Conservation (phyloP, 2,113 vertebrate species). For the Cryptoleucopteryx plumbea region DNA sequence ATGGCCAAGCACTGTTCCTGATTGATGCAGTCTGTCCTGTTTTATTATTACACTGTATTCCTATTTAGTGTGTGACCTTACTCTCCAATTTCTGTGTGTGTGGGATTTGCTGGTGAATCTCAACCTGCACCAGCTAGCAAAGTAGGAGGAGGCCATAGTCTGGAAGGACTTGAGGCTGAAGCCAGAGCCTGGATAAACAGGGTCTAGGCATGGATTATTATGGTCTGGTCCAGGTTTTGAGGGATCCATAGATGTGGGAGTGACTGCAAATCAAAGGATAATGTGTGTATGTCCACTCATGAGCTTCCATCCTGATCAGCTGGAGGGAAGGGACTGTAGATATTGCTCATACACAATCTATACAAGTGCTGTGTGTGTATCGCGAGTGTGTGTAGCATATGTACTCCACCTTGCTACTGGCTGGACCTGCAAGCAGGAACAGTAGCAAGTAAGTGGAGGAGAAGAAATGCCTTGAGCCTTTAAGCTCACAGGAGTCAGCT, state of each 20-base stretch:
- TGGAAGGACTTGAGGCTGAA: neutral
- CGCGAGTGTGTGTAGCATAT: no score
- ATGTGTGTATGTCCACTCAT: neutral
- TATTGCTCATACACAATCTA: no score
- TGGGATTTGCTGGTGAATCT: neutral
- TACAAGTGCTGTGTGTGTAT: neutral
- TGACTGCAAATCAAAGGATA: neutral
- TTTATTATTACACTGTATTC: neutral
- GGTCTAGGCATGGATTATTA: neutral
- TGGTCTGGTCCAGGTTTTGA: neutral
- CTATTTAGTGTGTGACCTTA: neutral
- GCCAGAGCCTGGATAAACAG: neutral
- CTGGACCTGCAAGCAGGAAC: neutral
- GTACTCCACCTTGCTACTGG: neutral
- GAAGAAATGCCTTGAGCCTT: neutral
- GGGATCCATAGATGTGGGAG: neutral
- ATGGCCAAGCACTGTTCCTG: neutral
- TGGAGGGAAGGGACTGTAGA: neutral
- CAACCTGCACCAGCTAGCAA: neutral
- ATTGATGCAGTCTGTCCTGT: neutral
- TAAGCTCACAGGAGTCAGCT: neutral
- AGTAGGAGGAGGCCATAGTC: neutral
- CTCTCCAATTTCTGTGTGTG: neutral
- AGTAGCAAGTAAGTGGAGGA: neutral
- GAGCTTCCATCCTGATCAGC: neutral